Evolutionary conservation across 2,888 invertebrate genomes (phyloP), one percentile per base, ranked within the genome.

Genomic region (Eilema caniola): DNA sequence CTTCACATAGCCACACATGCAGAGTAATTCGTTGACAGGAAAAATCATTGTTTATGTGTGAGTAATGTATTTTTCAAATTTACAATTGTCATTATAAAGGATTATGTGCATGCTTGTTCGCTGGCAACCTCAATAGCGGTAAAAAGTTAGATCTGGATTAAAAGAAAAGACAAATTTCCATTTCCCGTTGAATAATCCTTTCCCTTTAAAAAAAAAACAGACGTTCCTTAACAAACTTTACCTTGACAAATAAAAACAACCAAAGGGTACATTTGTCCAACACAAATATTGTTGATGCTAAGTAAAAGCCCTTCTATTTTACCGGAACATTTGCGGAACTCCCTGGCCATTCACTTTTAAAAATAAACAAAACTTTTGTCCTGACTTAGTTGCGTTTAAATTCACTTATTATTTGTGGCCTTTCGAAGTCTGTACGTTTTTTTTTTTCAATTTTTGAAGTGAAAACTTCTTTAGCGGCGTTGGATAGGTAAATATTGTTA

Each of bases 201-300:
- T 60, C 60, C 25, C 53, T 68, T 37, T 28, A 62, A 63, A 61
- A 62, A 63, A 61, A 20, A 64, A 67, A 61, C 47, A 64, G n/a
- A 24, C 20, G 59, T 60, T 62, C n/a, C 16, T 31, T 65, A 78
- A 69, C 70, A 60, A 41, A 79, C 62, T 71, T 80, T 57, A 61
- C 61, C 68, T 47, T 59, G 66, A n/a, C 70, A 70, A 78, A 76
- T 73, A 78, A 76, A 77, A 81, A 77, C 69, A 75, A 67, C 24
- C 20, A 53, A 53, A 53, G n/a, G 53, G 47, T 47, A 65, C 57
- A 70, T 69, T 75, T 75, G 74, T 20, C 23, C 61, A 78, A 76
- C 77, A 79, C 72, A 78, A 79, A 79, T 78, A 78, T 78, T 82
- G 70, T 79, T 81, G 69, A 72, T 79, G 25, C 28, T 11, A 73